Evolutionary conservation across 2,888 invertebrate genomes (phyloP), one percentile per base, ranked within the genome.

Genomic region (Agriopis marginaria): DNA sequence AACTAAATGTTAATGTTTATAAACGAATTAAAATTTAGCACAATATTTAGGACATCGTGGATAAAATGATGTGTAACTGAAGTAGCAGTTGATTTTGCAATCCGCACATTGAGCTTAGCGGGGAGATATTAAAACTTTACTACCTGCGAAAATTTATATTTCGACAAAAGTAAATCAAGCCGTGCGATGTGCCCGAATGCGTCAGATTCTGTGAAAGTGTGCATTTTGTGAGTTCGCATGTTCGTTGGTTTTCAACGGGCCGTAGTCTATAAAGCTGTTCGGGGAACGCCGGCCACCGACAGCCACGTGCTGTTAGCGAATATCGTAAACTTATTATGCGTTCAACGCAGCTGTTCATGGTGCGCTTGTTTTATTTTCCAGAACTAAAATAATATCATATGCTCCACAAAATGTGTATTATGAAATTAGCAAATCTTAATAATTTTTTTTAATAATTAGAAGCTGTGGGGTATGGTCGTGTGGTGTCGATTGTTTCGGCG

Each of bases 181-280:
- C n/a, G 53, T 49, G 66, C 55, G 56, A 63, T 67, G 61, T 69
- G 68, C 61, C 58, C 49, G 60, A 68, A 61, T 44, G 62, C 63
- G 70, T 64, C 70, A 76, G 76, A 79, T 89, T 89, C 89, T 74
- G 76, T 82, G 89, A 89, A 89, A 83, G 75, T 78, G 73, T 71
- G 78, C 83, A 80, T 84, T 85, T 82, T 77, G 75, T 72, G 78
- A 84, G 81, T 84, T 85, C 81, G 84, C 82, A 80, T 87, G 89
- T 87, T 87, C 87, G 88, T 86, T 88, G 83, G 88, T 86, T 92
- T 89, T 90, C 92, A 93, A 86, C 90, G 85, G 90, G 83, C 90
- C 92, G 84, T 90, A 86, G 87, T 88, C 91, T 81, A 93, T 93
- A 92, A 92, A 93, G 88, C 83, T 62, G 82, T 93, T 93, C 93